These are phyloP conservation scores for Gallinago nigripennis DNA, from an alignment of 2,797 vertebrate species.

Conservation along the genomic window DNA sequence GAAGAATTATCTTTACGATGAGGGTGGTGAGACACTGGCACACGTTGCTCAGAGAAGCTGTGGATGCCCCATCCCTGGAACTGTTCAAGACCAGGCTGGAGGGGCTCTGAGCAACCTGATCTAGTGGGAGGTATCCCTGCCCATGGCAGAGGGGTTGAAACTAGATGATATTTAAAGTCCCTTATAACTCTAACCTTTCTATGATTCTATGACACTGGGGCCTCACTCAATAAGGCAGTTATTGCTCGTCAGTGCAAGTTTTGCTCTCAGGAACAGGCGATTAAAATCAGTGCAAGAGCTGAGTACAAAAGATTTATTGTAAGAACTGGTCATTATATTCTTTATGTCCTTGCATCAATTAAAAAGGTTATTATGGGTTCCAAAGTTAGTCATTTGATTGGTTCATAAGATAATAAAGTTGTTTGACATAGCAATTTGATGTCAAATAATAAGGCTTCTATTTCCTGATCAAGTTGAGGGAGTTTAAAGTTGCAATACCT, in stretches of 20 bases:
- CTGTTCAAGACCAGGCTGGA: not conserved
- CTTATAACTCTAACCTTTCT: not conserved
- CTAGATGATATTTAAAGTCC: rapidly evolving
- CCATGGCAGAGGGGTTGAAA: rapidly evolving
- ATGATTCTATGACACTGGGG: not conserved
- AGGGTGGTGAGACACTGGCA: not conserved
- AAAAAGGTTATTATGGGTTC: not conserved
- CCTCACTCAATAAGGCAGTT: not conserved
- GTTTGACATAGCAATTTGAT: not conserved
- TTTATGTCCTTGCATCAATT: not conserved
- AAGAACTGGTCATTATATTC: not conserved
- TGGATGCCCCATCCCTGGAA: not conserved
- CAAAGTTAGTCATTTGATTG: not conserved
- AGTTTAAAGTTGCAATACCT: not conserved
- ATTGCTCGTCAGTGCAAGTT: not conserved
- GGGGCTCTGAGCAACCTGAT: not conserved
- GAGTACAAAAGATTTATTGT: not conserved
- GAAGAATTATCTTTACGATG: not conserved
- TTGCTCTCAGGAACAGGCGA: not conserved
- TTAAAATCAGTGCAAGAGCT: not conserved
- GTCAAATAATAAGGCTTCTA: conserved; percentile 5
- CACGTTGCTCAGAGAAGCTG: not conserved
- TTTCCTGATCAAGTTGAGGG: conserved; percentile 30
- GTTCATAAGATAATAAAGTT: not conserved
- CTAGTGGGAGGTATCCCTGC: not conserved